Evolutionary conservation across 1,140 invertebrate genomes (phyloP), one percentile per base, ranked within the genome.

Genomic region (Gonatopus flavifemur): DNA sequence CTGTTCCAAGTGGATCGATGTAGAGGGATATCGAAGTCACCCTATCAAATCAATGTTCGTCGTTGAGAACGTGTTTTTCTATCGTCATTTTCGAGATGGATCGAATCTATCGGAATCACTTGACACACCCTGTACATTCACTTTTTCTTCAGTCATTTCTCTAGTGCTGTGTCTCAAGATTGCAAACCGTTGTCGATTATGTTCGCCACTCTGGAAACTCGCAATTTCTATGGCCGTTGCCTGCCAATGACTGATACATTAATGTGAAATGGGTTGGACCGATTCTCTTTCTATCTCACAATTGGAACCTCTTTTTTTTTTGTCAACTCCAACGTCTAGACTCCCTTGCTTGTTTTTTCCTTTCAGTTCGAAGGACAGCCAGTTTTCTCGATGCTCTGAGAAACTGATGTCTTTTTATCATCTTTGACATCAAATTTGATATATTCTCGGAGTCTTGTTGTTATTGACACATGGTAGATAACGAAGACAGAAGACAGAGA

Each of bases 181-280:
- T 65, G 63, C 49, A 33, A 32, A 32, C 32, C 41, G 54, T 63
- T 44, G 54, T 51, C 54, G 58, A 60, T 63, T 61, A 63, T 59
- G 19, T n/a, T 30, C 47, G 43, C n/a, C n/a, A n/a, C 46, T 51
- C 59, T 52, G 47, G 41, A 64, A 56, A 49, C 45, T 55, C 46
- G 62, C 57, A 62, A 59, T 60, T 64, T 64, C 57, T 59, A 59
- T 55, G 49, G 45, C 54, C 44, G 62, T 62, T 57, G 59, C 52
- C 63, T 64, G 59, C 61, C 65, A 66, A 69, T n/a, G n/a, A n/a
- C 66, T 53, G 59, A 61, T 67, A 64, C 67, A 70, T 69, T 70
- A 70, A 70, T 66, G 66, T 56, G 55, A 70, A 69, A 67, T 63
- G 51, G 63, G 64, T 66, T 69, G 48, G 54, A 46, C n/a, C 16